Base-by-base conservation (phyloP, 2,113 vertebrate species). In the Coryphaenoides rupestris region DNA sequence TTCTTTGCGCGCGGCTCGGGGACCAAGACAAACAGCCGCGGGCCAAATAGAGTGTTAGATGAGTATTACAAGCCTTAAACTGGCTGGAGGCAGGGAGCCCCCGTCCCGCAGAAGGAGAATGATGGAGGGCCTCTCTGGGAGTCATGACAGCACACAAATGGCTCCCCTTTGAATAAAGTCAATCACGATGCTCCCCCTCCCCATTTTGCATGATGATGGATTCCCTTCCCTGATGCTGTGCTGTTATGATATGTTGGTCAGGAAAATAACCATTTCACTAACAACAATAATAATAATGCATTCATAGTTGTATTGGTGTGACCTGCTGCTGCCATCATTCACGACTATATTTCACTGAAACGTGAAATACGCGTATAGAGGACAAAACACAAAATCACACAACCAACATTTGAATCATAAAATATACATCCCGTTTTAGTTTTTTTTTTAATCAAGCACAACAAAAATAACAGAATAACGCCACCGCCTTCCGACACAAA, bases 11-110 rank as follows among this genome's bases (percentile, higher is more conserved):
- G 78, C 63, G 79, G 73, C 54, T 79, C 69, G 46, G 74, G 59
- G 82, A 81, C 88, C 79, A 90, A 79, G 82, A 68, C 88, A 91
- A 93, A 89, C 73, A 84, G 62, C 82, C 7, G 3, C 16, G 80
- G 78, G 80, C 84, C 91, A 91, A 91, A 91, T 88, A 81, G 87
- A 84, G 86, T 87, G 84, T 87, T 89, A 86, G 86, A 88, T 82
- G 78, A 84, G 83, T 83, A 86, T 86, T 89, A 90, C 86, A 79
- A 83, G 80, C 78, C 84, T 85, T 77, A 85, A 76, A 82, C 60
- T 84, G 86, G 86, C 85, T 84, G 83, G 87, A 82, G 87, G 85
- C 77, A 89, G 84, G 76, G n/a, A 50, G 47, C 9, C n/a, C 47
- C 58, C 66, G 68, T 80, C 79, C 72, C 82, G 80, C 68, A 70